Conservation (phyloP, 2,888 invertebrate genomes). For the Eupithecia subfuscata region DNA sequence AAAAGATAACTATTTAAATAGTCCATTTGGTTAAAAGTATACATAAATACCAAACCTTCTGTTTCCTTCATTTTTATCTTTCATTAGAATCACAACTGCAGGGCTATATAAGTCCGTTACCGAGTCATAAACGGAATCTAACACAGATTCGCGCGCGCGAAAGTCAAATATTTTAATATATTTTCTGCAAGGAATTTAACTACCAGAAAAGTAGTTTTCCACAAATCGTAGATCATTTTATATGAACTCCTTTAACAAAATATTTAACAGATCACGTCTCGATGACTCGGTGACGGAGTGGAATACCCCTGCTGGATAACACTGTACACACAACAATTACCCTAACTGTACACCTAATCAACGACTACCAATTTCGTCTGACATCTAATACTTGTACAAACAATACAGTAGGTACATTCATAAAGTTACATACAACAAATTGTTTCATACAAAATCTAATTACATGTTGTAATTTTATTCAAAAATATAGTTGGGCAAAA, state of each 20-base stretch:
- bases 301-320: conserved; percentile 30
- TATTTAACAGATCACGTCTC: too few species aligned
- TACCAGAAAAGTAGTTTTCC: too few species aligned
- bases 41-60: conserved; percentile 35
- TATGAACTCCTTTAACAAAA: too few species aligned
- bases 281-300: too few species aligned
- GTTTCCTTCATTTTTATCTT: conserved; percentile 38
- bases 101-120: too few species aligned
- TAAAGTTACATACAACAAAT: conserved; percentile 42
- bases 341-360: conserved; percentile 37
- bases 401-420: conserved; percentile 34
- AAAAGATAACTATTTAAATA: conserved; percentile 29
- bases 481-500: conserved; percentile 38
- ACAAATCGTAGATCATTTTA: too few species aligned
- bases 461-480: conserved; percentile 42
- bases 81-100: conserved; percentile 40
- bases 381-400: conserved; percentile 45
- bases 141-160: too few species aligned
- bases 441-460: conserved; percentile 45
- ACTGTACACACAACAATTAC: conserved; percentile 44
- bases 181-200: too few species aligned
- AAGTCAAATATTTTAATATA: too few species aligned
- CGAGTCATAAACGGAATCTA: too few species aligned
- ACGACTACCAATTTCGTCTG: conserved; percentile 42
- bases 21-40: conserved; percentile 27